phyloP scores from a whole-genome alignment of 1,140 invertebrate species.

The Nasonia giraulti region DNA sequence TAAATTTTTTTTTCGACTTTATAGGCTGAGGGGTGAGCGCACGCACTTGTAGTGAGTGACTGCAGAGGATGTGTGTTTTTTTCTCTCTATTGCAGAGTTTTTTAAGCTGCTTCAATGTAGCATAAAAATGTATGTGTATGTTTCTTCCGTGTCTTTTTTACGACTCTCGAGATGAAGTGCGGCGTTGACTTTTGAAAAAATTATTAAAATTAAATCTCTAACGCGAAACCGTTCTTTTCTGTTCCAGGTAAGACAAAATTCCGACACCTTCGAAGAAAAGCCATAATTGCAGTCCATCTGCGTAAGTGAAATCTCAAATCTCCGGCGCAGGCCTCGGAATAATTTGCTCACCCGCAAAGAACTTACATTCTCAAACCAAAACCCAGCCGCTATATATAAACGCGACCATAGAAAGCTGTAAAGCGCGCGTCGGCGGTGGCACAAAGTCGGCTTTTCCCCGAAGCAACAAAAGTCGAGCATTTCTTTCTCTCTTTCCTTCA shows the following conservation, averaged over 20 bases:
- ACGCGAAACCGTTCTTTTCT: neutral
- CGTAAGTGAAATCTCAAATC: neutral
- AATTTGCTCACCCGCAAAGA: no score
- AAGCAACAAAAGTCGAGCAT: constrained; percentile 34
- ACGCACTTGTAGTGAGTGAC: no score
- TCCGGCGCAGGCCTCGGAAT: no score
- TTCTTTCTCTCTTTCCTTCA: neutral
- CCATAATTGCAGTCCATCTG: neutral
- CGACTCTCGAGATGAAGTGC: neutral
- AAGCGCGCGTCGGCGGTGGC: no score
- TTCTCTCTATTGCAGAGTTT: neutral
- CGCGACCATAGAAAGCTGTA: neutral
- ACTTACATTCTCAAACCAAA: no score
- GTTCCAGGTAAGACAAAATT: neutral
- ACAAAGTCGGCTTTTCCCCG: neutral
- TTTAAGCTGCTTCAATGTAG: neutral
- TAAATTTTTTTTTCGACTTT: neutral
- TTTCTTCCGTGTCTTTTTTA: neutral
- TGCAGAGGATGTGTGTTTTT: neutral
- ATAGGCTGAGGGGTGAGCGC: neutral
- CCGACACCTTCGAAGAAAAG: neutral
- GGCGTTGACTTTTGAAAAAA: no score
- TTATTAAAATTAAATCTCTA: neutral
- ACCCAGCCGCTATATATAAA: no score
- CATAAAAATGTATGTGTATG: neutral